These are phyloP conservation scores for Mustelus asterias DNA, from an alignment of 2,113 vertebrate species.

Conservation along the genomic window DNA sequence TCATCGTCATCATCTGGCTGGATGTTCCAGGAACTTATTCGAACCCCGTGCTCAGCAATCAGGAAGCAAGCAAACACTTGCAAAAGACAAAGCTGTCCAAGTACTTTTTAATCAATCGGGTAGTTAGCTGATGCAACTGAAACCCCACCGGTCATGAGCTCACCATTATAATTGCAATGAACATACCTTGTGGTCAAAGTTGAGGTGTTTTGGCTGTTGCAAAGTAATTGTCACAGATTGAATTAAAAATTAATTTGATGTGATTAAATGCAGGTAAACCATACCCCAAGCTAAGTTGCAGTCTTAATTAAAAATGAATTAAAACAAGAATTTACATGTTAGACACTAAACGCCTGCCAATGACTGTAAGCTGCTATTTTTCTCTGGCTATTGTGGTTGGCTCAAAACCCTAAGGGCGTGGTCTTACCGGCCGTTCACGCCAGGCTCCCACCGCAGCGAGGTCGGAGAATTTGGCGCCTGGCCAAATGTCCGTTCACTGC, in stretches of 20 bases:
- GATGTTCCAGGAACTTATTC: neutral
- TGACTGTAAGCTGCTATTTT: neutral
- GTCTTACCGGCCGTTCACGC: no score
- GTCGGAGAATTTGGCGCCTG: no score
- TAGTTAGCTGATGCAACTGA: neutral
- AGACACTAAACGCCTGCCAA: neutral
- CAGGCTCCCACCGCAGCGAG: no score
- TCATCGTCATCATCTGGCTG: neutral
- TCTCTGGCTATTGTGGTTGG: neutral
- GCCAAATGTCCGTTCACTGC: no score
- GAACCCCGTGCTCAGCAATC: neutral
- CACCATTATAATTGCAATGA: no score
- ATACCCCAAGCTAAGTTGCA: neutral
- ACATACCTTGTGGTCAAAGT: neutral
- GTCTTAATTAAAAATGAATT: neutral
- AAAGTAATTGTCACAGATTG: neutral
- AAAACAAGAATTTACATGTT: neutral
- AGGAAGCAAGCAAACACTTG: neutral
- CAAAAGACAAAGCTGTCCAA: neutral
- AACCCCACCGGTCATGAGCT: no score
- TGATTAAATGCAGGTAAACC: neutral
- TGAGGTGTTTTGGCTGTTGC: neutral
- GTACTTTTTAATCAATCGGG: neutral
- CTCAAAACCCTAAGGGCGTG: neutral
- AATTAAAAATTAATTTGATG: neutral